Base-by-base conservation (phyloP, 2,113 vertebrate species). In the Diphyllodes magnificus region DNA sequence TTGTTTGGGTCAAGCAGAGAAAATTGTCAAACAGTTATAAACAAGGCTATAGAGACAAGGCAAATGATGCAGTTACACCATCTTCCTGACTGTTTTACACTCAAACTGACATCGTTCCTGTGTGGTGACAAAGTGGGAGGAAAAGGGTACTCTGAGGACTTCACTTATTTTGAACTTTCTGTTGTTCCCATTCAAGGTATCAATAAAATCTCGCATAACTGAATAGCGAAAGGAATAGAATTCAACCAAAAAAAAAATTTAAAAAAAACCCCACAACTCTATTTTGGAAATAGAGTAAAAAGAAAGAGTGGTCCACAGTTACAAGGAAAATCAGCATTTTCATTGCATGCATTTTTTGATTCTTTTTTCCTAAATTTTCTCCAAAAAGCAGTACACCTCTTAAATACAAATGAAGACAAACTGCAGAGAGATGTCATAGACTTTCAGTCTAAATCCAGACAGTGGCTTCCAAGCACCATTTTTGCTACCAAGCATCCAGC, bases 1-100 rank as follows among this genome's bases (percentile, higher is more conserved):
- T 95, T 94, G 49, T 93, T 93, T 95, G 84, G 88, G 85, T 93
- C 94, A 93, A 96, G 82, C 68, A 92, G 94, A 82, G 88, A 96
- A 89, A 94, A 94, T 92, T 1, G 4, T 61, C 77, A 86, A 72
- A 71, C 21, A 14, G 45, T 88, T 83, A 80, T 78, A 96, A 94
- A 91, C 54, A 86, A 89, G 56, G 25, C 51, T 70, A 60, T 24
- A 88, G 61, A 87, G 54, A 75, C 61, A 66, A 92, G 45, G 59
- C 28, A 86, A 82, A 90, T 2, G 15, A 88, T 64, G 59, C 51
- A 78, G 68, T 92, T 81, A 68, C 28, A 69, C 13, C 27, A 76
- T 68, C 30, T 66, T 94, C 76, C 80, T 90, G 57, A 35, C 69
- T 76, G 81, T 44, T 95, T 94, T 70, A 70, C 42, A 31, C 47